phyloP scores from a whole-genome alignment of 2,113 vertebrate species.

The Eulemur macaco region DNA sequence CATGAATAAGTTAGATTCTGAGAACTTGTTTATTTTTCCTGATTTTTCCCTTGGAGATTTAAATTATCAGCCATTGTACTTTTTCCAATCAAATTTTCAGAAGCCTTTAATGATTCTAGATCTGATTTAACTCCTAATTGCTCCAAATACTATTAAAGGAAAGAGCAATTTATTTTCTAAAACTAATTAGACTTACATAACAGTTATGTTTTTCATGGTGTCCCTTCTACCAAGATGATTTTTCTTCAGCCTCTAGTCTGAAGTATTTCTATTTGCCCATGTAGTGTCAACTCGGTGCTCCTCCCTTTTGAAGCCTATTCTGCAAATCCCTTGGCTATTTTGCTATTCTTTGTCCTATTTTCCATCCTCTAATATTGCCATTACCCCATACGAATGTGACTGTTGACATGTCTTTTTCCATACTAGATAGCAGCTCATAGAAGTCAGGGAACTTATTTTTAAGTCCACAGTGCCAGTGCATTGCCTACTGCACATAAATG shows the following conservation, averaged over 20 bases:
- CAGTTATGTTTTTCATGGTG: not conserved
- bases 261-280: not conserved
- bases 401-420: not conserved
- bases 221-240: not conserved
- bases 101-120: not conserved
- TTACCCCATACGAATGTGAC: not conserved
- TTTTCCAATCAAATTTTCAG: constrained; percentile 36
- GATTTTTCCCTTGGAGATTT: constrained; percentile 46
- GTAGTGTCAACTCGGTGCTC: not conserved
- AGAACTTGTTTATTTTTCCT: constrained; percentile 42
- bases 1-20: constrained; percentile 8
- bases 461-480: not conserved
- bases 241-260: not conserved
- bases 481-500: not conserved
- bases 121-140: constrained; percentile 29
- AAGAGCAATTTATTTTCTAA: constrained; percentile 51
- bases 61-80: not conserved
- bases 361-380: not conserved
- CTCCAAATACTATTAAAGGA: not conserved
- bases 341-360: not conserved
- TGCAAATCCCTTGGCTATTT: not conserved
- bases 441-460: not conserved
- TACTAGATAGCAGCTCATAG: not conserved
- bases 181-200: not conserved
- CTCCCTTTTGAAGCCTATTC: not conserved